Evolutionary conservation across 2,113 vertebrate species (phyloP), one percentile per base, ranked within the genome.

Genomic region (Callochromis pleurospilus): DNA sequence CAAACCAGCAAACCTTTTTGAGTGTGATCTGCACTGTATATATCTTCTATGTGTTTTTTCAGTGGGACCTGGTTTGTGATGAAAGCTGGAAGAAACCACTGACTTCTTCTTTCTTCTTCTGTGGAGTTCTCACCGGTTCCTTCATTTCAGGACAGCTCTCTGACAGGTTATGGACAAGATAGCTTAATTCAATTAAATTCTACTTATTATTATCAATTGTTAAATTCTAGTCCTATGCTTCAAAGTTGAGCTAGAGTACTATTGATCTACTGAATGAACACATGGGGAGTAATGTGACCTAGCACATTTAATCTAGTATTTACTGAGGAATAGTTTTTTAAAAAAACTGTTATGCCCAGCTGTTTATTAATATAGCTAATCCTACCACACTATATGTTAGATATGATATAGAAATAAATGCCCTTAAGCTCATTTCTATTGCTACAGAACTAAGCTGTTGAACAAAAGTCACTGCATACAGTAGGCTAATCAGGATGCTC

Each of bases 51-150:
- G 29, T 89, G 53, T 84, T n/a, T 24, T 91, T 90, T 3, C 97
- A 99, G 98, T 99, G 98, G 98, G 95, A 99, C 92, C 96, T 99
- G 81, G 97, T 99, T 13, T 99, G 98, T 95, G 95, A 95, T 14
- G 77, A 98, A 7, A 95, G 97, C 88, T 99, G 98, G 98, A 98
- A 98, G 94, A 93, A 90, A 13, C 98, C 98, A 0, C 12, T 99
- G 91, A 97, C 97, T 3, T 94, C 96, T 47, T 99, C 98, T 33
- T 40, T 98, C 70, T 98, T 96, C 95, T 99, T 97, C 84, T 93
- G 93, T 92, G 98, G 98, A 1, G 97, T 98, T 81, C 94, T 99
- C 38, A 3, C 96, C 4, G 98, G 98, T 85, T 98, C 98, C 47
- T 97, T 98, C 82, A 2, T 98, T 77, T 98, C 98, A 0, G 98